These are phyloP conservation scores for Rhea americana DNA, from an alignment of 2,113 vertebrate species.

Conservation along the genomic window DNA sequence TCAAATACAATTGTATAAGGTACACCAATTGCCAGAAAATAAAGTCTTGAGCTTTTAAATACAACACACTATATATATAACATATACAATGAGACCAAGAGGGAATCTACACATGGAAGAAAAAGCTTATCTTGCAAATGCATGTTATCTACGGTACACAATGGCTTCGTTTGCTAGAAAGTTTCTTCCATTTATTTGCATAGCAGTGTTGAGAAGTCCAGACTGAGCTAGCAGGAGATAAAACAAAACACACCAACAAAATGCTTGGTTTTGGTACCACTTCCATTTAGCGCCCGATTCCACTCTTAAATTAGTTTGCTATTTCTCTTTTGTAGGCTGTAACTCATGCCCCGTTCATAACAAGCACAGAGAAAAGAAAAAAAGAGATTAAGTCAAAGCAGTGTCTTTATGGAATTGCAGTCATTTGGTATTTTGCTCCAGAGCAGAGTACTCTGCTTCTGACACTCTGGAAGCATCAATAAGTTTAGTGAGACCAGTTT, in stretches of 20 bases:
- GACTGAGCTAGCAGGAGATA: not conserved
- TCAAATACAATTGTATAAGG: constrained; percentile 69
- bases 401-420: not conserved
- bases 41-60: constrained; percentile 77
- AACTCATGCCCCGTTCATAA: not conserved
- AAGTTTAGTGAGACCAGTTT: constrained; percentile 88
- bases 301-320: constrained; percentile 4
- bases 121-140: not conserved
- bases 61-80: constrained; percentile 59
- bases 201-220: not conserved
- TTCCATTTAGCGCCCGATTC: constrained; percentile 18
- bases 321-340: not conserved
- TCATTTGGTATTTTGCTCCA: constrained; percentile 84
- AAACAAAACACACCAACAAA: constrained; percentile 4
- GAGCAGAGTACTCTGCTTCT: constrained; percentile 84
- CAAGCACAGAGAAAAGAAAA: not conserved
- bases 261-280: constrained; percentile 50
- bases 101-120: constrained; percentile 8
- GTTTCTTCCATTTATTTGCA: not conserved
- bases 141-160: not conserved
- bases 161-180: not conserved
- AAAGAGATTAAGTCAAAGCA: not conserved
- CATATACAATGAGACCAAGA: constrained; percentile 35
- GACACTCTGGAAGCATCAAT: constrained; percentile 84
- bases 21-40: constrained; percentile 74